Percentiles rank a stretch among this genome's conserved stretches.
Evolutionary conservation across 2,113 vertebrate genomes (phyloP).

Genomic region (Pipa parva): DNA sequence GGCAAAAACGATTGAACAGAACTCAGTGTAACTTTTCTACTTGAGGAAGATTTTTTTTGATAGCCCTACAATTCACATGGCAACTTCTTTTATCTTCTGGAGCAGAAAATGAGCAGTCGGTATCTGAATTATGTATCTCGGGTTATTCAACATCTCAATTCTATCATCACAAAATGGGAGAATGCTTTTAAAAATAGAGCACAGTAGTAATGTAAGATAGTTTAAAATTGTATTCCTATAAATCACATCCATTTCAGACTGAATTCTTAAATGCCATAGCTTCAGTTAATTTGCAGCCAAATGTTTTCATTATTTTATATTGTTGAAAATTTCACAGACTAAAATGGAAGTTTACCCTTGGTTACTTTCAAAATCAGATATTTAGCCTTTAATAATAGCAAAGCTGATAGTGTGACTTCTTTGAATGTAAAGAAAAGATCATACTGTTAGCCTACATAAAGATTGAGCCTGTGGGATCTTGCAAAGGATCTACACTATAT

Average conservation of each 20-base stretch:
- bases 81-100: conserved; percentile 22
- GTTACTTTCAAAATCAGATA: too few species aligned
- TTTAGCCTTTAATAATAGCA: too few species aligned
- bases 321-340: too few species aligned
- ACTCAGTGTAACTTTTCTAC: conserved; percentile 31
- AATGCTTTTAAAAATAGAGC: conserved; percentile 28
- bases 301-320: too few species aligned
- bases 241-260: conserved; percentile 14
- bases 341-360: too few species aligned
- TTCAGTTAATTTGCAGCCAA: too few species aligned
- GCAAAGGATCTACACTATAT: too few species aligned
- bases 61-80: conserved; percentile 17
- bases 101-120: conserved; percentile 15
- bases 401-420: too few species aligned
- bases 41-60: conserved; percentile 36
- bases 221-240: conserved; percentile 3
- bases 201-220: background rate
- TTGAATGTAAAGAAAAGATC: too few species aligned
- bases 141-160: conserved; percentile 16
- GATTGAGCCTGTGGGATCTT: too few species aligned
- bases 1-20: conserved; percentile 16
- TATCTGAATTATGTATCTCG: conserved; percentile 29
- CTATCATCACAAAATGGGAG: conserved; percentile 13
- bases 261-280: background rate
- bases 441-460: too few species aligned